Percentiles rank a stretch among this genome's conserved stretches.
These are phyloP conservation scores for Bombyx mori DNA, from an alignment of 1,140 invertebrate species.

Conservation along the genomic window ASM3026992v2 NC_085111.1:3493001-3493500, in stretches of 20 bases:
- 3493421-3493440: conserved; percentile 24
- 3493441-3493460: conserved; percentile 41
- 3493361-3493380: background rate
- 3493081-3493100: conserved; percentile 19
- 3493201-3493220: conserved; percentile 32
- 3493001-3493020: too few relatives aligned
- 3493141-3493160: conserved; percentile 41
- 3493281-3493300: background rate
- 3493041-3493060: too few relatives aligned
- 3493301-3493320: background rate
- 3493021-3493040: too few relatives aligned
- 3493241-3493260: conserved; percentile 9
- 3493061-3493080: too few relatives aligned
- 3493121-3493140: conserved; percentile 41
- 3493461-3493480: conserved; percentile 44
- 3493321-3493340: background rate
- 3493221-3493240: conserved; percentile 30
- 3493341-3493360: background rate
- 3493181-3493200: conserved; percentile 28
- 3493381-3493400: conserved; percentile 6
- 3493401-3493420: conserved; percentile 26
- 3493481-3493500: conserved; percentile 40
- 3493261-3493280: conserved; percentile 8
- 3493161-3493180: conserved; percentile 38
- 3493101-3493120: conserved; percentile 30